These are phyloP conservation scores for Cataglyphis hispanica DNA, from an alignment of 1,140 invertebrate genomes.

Conservation along the genomic window DNA sequence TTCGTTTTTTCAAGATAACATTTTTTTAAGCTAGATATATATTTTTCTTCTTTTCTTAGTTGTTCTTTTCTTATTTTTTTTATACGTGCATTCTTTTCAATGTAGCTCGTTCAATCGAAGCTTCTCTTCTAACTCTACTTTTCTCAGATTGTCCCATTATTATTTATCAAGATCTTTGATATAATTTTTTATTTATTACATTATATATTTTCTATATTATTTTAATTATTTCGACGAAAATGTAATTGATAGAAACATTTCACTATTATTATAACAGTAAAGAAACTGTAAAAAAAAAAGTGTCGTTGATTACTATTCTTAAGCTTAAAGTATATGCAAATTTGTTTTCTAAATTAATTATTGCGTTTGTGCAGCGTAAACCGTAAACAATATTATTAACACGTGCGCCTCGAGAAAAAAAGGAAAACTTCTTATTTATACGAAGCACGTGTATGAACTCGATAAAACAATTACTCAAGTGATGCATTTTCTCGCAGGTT, in stretches of 20 bases:
- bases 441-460: not conserved
- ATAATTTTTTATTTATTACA: too few species aligned
- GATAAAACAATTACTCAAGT: slow-evolving; percentile 30
- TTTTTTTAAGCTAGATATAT: not conserved
- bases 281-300: not conserved
- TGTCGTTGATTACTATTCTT: not conserved
- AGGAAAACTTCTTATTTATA: not conserved
- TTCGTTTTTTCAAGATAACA: not conserved
- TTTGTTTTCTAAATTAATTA: slow-evolving; percentile 45
- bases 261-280: not conserved
- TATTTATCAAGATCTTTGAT: not conserved
- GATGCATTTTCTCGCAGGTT: not conserved
- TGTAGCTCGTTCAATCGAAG: not conserved
- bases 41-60: too few species aligned
- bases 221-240: not conserved
- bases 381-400: not conserved
- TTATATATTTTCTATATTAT: not conserved
- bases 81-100: not conserved
- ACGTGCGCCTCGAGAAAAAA: not conserved
- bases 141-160: not conserved
- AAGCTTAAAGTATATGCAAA: slow-evolving; percentile 1
- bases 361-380: not conserved
- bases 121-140: not conserved
- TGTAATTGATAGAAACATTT: not conserved
- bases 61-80: too few species aligned